Percentiles rank a stretch among this genome's conserved stretches.
These are phyloP conservation scores for Panagrolaimus sp. DNA, from an alignment of 1,140 invertebrate species.

Conservation along the genomic window DNA sequence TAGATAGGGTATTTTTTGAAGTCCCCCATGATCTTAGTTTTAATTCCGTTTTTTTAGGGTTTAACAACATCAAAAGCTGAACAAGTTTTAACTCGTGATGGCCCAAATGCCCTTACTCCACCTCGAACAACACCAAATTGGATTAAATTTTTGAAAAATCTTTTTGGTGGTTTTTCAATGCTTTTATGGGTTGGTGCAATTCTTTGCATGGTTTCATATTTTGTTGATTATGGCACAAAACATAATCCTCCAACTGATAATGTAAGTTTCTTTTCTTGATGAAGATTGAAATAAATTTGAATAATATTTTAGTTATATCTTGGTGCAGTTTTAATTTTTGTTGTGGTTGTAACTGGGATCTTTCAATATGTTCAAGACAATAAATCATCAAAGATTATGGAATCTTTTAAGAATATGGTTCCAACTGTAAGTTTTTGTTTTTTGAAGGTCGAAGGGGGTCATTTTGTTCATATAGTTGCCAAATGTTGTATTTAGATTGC, in stretches of 20 bases:
- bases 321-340: constrained; percentile 62
- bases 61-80: constrained; percentile 85
- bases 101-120: constrained; percentile 86
- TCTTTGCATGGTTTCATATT: constrained; percentile 93
- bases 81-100: constrained; percentile 84
- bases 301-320: constrained; percentile 60
- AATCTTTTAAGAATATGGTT: constrained; percentile 63
- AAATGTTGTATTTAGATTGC: too few relatives aligned
- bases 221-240: constrained; percentile 76
- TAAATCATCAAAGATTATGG: constrained; percentile 64
- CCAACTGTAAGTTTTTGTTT: too few relatives aligned
- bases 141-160: constrained; percentile 95
- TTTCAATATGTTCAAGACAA: constrained; percentile 64
- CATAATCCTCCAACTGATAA: constrained; percentile 84
- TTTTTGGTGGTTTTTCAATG: constrained; percentile 92
- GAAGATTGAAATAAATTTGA: not conserved
- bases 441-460: too few relatives aligned
- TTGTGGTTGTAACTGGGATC: constrained; percentile 62
- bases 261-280: constrained; percentile 40
- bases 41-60: too few relatives aligned
- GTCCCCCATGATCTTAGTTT: too few relatives aligned
- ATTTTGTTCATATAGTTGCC: too few relatives aligned
- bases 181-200: constrained; percentile 93
- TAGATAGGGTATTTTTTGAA: too few relatives aligned
- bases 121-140: constrained; percentile 93